Evolutionary conservation across 2,888 invertebrate species (phyloP), one percentile per base, ranked within the genome.

Genomic region (Eupithecia inturbata): DNA sequence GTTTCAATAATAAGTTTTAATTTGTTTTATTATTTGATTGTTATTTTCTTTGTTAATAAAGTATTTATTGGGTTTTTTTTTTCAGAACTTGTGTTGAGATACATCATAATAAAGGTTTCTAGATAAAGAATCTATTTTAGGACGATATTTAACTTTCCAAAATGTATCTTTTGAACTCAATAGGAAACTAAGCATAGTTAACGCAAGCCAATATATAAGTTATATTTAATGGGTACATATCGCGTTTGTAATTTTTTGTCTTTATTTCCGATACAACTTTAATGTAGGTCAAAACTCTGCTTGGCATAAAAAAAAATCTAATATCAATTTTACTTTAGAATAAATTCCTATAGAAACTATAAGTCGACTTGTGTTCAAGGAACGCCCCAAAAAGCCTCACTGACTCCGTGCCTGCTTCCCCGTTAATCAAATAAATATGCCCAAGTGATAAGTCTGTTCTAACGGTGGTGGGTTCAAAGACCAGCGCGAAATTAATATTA

Each of bases 351-450:
- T 53, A 53, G 12, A 12, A 22, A 22, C 12, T 4, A 53, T 1
- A 4, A 53, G 22, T 53, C 53, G 12, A 53, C 12, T 53, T 4
- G 22, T 22, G 53, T 22, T 3, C 28, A 28, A 62, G 60, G n/a
- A 63, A 19, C 4, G 63, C 63, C 36, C 63, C 33, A 28, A 31
- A n/a, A 26, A 10, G 3, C 19, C 3, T 39, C 22, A 66, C 71
- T 72, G 7, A 76, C 28, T 73, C 66, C 76, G 53, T 12, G 68
- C 68, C 76, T 41, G 45, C 3, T 5, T 60, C 39, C 68, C 71
- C 73, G 76, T 71, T 76, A 76, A 67, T 33, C 60, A 76, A 76
- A 73, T 71, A 67, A 71, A 68, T 73, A 68, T 68, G 39, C 57
- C 67, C 67, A 68, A 75, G 66, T 70, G 60, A 71, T 39, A 68